phyloP scores from a whole-genome alignment of 2,888 invertebrate genomes.

The Dioctria linearis region DNA sequence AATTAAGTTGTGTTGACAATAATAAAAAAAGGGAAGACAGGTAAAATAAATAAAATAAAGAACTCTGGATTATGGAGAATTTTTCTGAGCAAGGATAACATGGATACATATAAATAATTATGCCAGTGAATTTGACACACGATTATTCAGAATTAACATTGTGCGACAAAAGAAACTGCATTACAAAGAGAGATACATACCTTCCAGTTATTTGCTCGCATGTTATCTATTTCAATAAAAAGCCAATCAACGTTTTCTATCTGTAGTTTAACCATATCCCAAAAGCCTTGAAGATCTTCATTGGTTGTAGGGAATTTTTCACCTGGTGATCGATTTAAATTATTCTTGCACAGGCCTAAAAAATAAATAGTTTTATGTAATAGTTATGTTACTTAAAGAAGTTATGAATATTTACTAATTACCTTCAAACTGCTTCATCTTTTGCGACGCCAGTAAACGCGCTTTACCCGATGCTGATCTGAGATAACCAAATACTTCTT shows the following conservation, averaged over 20 bases:
- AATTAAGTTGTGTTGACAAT: no score
- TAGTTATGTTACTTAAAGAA: background rate
- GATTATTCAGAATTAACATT: background rate
- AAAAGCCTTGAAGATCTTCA: constrained; percentile 95
- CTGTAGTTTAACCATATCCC: constrained; percentile 97
- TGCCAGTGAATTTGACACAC: no score
- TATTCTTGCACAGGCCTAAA: constrained; percentile 78
- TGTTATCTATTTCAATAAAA: constrained; percentile 79
- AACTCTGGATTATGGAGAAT: no score
- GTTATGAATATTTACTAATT: constrained; percentile 38
- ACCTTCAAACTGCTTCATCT: constrained; percentile 96
- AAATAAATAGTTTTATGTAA: background rate
- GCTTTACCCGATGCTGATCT: constrained; percentile 94
- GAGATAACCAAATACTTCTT: constrained; percentile 87
- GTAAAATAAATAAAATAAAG: no score
- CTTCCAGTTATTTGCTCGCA: constrained; percentile 81
- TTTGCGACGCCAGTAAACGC: constrained; percentile 88
- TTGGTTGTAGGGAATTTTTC: constrained; percentile 91
- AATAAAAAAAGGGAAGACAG: no score
- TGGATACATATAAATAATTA: no score
- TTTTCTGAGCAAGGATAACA: no score
- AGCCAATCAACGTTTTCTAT: constrained; percentile 87
- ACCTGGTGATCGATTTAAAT: constrained; percentile 78
- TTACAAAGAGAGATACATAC: constrained; percentile 64
- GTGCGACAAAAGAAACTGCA: no score